A percentile compares a stretch with the other conserved stretches of the same genome.
phyloP scores from a whole-genome alignment of 1,140 invertebrate species.

The Conus ventricosus region DNA sequence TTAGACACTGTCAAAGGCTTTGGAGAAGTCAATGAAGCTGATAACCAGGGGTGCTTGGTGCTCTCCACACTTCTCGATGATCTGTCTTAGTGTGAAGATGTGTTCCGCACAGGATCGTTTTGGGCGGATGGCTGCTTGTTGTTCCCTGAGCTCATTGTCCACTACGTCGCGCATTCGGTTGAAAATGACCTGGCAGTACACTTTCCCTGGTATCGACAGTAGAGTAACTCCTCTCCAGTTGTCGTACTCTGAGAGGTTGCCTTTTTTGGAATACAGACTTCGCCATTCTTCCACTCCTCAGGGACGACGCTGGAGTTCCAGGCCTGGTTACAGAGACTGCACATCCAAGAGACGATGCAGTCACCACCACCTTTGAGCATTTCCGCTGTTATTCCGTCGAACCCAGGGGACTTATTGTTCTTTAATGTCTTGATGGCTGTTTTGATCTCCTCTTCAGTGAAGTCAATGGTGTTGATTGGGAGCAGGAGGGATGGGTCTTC shows the following conservation, averaged over 20 bases:
- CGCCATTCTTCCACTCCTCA: no score
- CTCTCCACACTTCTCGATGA: slow-evolving; percentile 56
- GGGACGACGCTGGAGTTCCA: no score
- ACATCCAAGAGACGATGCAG: no score
- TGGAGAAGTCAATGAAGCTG: slow-evolving; percentile 56
- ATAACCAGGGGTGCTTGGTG: slow-evolving; percentile 48
- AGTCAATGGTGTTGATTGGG: no score
- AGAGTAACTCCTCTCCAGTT: slow-evolving; percentile 53
- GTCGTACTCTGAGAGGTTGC: slow-evolving; percentile 48
- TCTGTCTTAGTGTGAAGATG: slow-evolving; percentile 42
- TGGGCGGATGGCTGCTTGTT: slow-evolving; percentile 36
- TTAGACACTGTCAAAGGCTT: slow-evolving; percentile 60
- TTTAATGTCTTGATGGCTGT: no score
- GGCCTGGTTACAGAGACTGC: no score
- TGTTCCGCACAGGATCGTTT: slow-evolving; percentile 44
- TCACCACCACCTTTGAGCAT: no score
- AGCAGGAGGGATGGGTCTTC: no score
- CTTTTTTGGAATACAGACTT: slow-evolving; percentile 36
- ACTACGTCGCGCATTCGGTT: slow-evolving; percentile 23
- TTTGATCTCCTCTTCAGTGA: no score
- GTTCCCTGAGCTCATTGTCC: slow-evolving; percentile 26
- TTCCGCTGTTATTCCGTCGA: no score
- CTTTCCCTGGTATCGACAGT: slow-evolving; percentile 49
- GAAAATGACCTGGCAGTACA: slow-evolving; percentile 34
- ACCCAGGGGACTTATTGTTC: no score